A percentile compares a stretch with the other conserved stretches of the same genome.
Evolutionary conservation across 2,113 vertebrate genomes (phyloP).

Genomic region (Pipa parva): DNA sequence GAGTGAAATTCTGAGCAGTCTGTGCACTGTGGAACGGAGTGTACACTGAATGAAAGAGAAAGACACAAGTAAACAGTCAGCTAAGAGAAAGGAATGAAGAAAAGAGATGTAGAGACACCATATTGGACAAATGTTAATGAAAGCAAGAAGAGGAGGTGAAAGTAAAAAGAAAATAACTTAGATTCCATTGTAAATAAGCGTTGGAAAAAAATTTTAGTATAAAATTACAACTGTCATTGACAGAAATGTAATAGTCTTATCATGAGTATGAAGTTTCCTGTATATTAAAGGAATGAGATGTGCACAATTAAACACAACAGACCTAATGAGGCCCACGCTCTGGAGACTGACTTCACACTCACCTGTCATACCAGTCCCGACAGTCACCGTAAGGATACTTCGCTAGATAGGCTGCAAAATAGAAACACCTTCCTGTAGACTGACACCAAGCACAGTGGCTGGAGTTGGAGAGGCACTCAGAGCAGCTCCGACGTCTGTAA

Average conservation of each 20-base stretch:
- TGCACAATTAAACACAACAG: no score
- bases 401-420: conserved; percentile 85
- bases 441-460: conserved; percentile 94
- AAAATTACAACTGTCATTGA: no score
- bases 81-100: neutral
- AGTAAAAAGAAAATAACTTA: no score
- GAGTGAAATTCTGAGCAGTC: conserved; percentile 72
- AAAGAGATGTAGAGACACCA: no score
- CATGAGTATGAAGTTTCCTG: no score
- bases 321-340: no score
- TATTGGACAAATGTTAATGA: neutral
- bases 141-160: neutral
- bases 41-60: conserved; percentile 61
- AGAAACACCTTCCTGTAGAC: conserved; percentile 84
- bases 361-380: conserved; percentile 93
- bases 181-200: no score
- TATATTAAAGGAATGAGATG: no score
- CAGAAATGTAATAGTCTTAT: no score
- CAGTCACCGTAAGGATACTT: conserved; percentile 87
- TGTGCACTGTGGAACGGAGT: conserved; percentile 81
- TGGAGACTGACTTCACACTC: neutral
- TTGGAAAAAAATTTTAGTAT: no score
- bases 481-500: conserved; percentile 73
- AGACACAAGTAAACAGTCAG: neutral
- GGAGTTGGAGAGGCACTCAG: conserved; percentile 83